A percentile compares a stretch with the other conserved stretches of the same genome.
These are phyloP conservation scores for Chelonia mydas DNA, from an alignment of 2,797 vertebrate genomes.

Conservation along the genomic window DNA sequence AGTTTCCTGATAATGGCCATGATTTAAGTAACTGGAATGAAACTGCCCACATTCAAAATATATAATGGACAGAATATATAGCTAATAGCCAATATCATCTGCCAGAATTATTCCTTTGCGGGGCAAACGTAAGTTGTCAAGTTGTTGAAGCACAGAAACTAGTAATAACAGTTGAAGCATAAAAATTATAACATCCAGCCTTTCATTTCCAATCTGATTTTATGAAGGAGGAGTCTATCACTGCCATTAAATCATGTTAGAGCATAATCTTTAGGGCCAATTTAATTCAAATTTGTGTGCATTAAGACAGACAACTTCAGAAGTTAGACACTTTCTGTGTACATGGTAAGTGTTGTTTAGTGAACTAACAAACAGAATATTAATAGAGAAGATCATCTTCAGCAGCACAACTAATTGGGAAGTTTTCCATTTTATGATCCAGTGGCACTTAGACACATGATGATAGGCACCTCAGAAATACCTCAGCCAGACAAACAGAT, in stretches of 20 bases:
- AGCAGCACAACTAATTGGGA: background rate
- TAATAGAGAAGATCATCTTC: background rate
- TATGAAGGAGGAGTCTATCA: background rate
- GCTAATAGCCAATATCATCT: conserved; percentile 10
- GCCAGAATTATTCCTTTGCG: background rate
- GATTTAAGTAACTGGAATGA: conserved; percentile 35
- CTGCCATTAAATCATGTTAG: background rate
- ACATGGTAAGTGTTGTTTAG: background rate
- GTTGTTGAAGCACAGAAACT: conserved; percentile 5
- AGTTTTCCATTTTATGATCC: background rate
- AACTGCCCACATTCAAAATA: conserved; percentile 26
- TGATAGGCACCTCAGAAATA: background rate
- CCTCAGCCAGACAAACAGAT: background rate
- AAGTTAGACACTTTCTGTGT: background rate
- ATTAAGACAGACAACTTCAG: background rate
- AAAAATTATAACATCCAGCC: background rate
- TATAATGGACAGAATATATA: background rate
- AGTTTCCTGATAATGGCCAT: background rate
- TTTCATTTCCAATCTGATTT: conserved; percentile 9
- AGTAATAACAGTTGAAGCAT: background rate
- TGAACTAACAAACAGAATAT: background rate
- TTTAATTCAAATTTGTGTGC: background rate
- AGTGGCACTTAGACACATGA: background rate
- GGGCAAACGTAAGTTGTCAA: background rate
- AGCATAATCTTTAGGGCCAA: background rate